Conservation (phyloP, 2,888 invertebrate species). For the Orthosia cruda region DNA sequence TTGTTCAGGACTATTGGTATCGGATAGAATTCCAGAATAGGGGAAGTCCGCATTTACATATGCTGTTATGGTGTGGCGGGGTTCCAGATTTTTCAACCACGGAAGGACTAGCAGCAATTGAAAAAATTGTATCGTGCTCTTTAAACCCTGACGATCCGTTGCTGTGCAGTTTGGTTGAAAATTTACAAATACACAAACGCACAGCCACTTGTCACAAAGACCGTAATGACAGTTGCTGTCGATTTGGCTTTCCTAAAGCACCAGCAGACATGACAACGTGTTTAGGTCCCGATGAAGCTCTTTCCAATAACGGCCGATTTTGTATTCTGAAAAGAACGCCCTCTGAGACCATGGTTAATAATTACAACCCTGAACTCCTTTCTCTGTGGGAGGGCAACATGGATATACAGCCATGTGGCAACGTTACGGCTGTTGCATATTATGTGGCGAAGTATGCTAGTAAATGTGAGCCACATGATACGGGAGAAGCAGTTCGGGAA, state of each 20-base stretch:
- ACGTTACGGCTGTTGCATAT: slow-evolving; percentile 72
- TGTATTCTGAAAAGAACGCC: slow-evolving; percentile 69
- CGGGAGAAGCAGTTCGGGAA: no score
- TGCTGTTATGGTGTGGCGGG: slow-evolving; percentile 69
- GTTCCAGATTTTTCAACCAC: slow-evolving; percentile 55
- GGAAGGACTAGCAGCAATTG: no score
- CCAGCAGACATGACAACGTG: slow-evolving; percentile 59
- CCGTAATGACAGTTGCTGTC: slow-evolving; percentile 47
- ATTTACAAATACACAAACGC: slow-evolving; percentile 66
- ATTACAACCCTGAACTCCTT: slow-evolving; percentile 67
- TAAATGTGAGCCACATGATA: slow-evolving; percentile 48
- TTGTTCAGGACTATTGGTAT: slow-evolving; percentile 56
- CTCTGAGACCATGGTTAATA: slow-evolving; percentile 69
- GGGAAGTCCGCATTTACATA: slow-evolving; percentile 68
- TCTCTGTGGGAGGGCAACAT: slow-evolving; percentile 75
- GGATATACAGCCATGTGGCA: slow-evolving; percentile 75
- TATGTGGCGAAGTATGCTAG: slow-evolving; percentile 72
- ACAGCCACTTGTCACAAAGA: slow-evolving; percentile 62
- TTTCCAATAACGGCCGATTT: slow-evolving; percentile 72
- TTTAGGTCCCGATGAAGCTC: slow-evolving; percentile 66
- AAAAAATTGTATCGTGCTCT: slow-evolving; percentile 68
- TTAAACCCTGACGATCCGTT: background rate
- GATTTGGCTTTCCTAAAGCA: slow-evolving; percentile 66
- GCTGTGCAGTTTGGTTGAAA: slow-evolving; percentile 5
- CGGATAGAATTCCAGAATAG: slow-evolving; percentile 75